A percentile compares a stretch with the other conserved stretches of the same genome.
Conservation (phyloP, 2,888 invertebrate genomes). For the Andrena camellia region DNA sequence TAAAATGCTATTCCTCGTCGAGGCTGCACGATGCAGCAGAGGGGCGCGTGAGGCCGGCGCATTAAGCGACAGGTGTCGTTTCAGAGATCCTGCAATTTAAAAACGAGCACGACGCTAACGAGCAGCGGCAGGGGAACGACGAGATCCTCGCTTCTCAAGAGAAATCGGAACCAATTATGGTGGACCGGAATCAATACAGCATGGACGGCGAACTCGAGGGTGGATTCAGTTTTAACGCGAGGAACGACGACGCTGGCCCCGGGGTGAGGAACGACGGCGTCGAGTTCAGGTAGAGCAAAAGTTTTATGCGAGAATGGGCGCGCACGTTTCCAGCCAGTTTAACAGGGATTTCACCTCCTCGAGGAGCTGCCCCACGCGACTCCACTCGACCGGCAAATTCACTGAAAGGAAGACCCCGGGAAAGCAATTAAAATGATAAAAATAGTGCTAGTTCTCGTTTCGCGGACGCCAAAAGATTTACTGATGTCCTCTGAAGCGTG, state of each 20-base stretch:
- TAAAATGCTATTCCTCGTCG: slow-evolving; percentile 70
- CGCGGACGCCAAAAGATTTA: neutral
- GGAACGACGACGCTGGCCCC: slow-evolving; percentile 71
- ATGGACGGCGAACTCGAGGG: slow-evolving; percentile 70
- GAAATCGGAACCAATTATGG: slow-evolving; percentile 74
- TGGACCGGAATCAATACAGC: slow-evolving; percentile 79
- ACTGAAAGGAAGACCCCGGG: neutral
- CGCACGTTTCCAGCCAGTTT: neutral
- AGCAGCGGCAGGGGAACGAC: slow-evolving; percentile 61
- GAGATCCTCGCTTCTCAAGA: slow-evolving; percentile 67
- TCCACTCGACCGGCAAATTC: neutral
- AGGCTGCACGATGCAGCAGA: neutral
- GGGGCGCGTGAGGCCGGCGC: neutral
- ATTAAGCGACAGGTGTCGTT: slow-evolving; percentile 49
- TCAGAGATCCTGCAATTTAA: slow-evolving; percentile 82
- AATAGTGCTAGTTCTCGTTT: neutral
- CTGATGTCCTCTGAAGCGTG: neutral
- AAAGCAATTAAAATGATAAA: slow-evolving; percentile 13
- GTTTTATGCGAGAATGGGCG: slow-evolving; percentile 17
- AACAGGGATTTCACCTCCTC: neutral
- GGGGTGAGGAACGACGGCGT: slow-evolving; percentile 77
- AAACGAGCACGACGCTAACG: slow-evolving; percentile 72
- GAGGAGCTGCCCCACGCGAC: neutral
- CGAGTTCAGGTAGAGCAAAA: slow-evolving; percentile 75
- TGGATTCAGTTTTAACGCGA: slow-evolving; percentile 65